phyloP scores from a whole-genome alignment of 2,888 invertebrate genomes.

The Catocala fraxini region DNA sequence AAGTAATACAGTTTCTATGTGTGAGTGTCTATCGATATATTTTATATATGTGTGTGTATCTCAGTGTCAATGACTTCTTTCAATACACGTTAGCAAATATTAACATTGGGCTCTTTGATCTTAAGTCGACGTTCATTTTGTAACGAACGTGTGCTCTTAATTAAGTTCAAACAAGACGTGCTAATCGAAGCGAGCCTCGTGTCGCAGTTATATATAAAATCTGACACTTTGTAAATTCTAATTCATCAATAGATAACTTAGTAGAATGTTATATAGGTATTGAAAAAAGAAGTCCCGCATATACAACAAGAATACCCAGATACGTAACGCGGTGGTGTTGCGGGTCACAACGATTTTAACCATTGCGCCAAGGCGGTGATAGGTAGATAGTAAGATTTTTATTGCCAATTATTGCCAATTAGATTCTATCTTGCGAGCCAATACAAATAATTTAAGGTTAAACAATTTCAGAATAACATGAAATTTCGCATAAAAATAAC shows the following conservation, averaged over 20 bases:
- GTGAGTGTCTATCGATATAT: neutral
- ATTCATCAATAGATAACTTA: neutral
- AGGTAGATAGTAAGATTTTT: too few species aligned
- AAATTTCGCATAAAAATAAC: too few species aligned
- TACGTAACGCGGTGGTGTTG: too few species aligned
- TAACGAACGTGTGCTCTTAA: constrained; percentile 77
- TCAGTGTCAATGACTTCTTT: constrained; percentile 83
- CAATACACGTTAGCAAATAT: constrained; percentile 80
- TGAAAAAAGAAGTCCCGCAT: too few species aligned
- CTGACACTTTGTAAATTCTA: constrained; percentile 18
- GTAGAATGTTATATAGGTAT: too few species aligned
- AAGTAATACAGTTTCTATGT: neutral
- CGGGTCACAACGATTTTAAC: too few species aligned
- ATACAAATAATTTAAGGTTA: too few species aligned
- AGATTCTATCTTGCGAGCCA: too few species aligned
- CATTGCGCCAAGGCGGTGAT: too few species aligned
- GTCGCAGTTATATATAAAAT: constrained; percentile 41
- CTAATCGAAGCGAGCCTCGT: constrained; percentile 66
- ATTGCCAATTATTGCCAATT: too few species aligned
- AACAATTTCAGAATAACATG: too few species aligned
- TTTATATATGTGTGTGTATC: constrained; percentile 13
- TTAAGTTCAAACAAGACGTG: constrained; percentile 85
- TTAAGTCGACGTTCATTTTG: constrained; percentile 75
- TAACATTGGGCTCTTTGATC: constrained; percentile 81
- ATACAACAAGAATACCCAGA: too few species aligned